These are phyloP conservation scores for Eupithecia inturbata DNA, from an alignment of 2,888 invertebrate species.

Conservation along the genomic window DNA sequence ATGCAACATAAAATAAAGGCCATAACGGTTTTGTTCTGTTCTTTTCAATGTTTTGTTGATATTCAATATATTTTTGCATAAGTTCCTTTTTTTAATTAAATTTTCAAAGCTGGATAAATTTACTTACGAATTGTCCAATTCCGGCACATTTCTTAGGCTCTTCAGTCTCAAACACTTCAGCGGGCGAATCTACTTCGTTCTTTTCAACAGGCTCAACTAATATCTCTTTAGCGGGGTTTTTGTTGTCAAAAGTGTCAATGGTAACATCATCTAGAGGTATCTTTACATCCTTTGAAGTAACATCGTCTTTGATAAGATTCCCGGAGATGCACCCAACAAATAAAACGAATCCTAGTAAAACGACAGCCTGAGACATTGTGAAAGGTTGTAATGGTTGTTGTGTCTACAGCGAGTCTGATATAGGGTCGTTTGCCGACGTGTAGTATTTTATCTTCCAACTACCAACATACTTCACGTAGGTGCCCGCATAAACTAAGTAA, in stretches of 20 bases:
- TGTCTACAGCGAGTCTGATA: conserved; percentile 36
- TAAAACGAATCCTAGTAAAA: conserved; percentile 45
- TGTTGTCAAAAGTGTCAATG: not conserved
- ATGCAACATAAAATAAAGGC: not conserved
- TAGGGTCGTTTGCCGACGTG: conserved; percentile 32
- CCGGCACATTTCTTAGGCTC: conserved; percentile 53
- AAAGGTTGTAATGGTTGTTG: conserved; percentile 25
- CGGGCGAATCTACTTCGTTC: conserved; percentile 41
- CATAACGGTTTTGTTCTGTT: not conserved
- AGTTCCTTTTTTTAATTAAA: not conserved
- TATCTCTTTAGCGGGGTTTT: not conserved
- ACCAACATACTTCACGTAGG: conserved; percentile 20
- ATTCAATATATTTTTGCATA: not conserved
- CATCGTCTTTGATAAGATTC: conserved; percentile 52
- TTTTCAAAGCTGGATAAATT: not conserved
- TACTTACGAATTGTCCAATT: conserved; percentile 71
- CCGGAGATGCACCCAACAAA: conserved; percentile 51
- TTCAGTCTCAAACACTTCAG: conserved; percentile 25
- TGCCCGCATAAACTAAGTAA: conserved; percentile 36
- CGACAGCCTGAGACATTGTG: conserved; percentile 44
- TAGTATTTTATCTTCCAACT: conserved; percentile 21
- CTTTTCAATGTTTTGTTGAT: not conserved
- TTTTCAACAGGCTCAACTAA: conserved; percentile 30
- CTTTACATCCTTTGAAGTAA: conserved; percentile 42
- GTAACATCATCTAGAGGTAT: conserved; percentile 24